These are phyloP conservation scores for Melieria omissa DNA, from an alignment of 2,888 invertebrate species.

Conservation along the genomic window DNA sequence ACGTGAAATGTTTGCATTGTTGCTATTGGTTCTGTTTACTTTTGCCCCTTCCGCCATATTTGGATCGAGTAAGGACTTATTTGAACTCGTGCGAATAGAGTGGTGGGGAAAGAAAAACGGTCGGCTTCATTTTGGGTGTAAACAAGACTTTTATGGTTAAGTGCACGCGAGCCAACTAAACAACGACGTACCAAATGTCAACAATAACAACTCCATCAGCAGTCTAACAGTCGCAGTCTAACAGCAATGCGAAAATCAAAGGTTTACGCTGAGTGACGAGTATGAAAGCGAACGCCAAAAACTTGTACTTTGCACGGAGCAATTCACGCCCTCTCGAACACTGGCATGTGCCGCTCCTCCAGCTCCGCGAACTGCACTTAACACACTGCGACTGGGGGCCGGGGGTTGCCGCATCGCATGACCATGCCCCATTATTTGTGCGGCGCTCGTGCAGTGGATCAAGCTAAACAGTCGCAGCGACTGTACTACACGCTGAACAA, in stretches of 20 bases:
- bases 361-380: constrained; percentile 15
- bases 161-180: neutral
- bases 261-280: too few relatives aligned
- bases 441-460: constrained; percentile 17
- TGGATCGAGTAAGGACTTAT: too few relatives aligned
- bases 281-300: neutral
- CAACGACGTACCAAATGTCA: neutral
- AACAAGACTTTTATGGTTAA: constrained; percentile 15
- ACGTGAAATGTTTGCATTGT: neutral
- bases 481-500: constrained; percentile 18
- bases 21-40: too few relatives aligned
- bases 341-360: neutral
- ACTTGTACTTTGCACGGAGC: neutral
- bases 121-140: neutral
- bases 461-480: constrained; percentile 23
- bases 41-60: too few relatives aligned
- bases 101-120: too few relatives aligned
- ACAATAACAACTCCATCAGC: neutral
- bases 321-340: too few relatives aligned
- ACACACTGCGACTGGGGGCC: neutral
- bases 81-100: too few relatives aligned
- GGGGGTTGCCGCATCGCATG: constrained; percentile 20
- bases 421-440: constrained; percentile 27
- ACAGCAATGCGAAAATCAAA: too few relatives aligned
- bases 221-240: neutral